phyloP scores from a whole-genome alignment of 2,888 invertebrate genomes.

The Zygothrica quintamaculata region DNA sequence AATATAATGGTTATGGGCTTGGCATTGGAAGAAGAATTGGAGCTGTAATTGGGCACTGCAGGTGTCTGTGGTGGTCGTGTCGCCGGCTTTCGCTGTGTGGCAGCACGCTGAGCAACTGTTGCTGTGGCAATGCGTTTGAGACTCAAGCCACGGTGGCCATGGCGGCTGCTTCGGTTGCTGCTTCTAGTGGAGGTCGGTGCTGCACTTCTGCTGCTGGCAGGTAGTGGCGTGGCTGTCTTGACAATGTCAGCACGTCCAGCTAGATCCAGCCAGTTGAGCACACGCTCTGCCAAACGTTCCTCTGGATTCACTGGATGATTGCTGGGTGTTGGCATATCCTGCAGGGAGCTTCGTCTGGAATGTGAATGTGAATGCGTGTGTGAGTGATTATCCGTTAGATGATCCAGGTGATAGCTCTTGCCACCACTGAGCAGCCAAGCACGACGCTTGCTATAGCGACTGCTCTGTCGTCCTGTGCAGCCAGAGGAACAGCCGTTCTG shows the following conservation, averaged over 20 bases:
- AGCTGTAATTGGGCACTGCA: slow-evolving; percentile 16
- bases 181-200: slow-evolving; percentile 20
- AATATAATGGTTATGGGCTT: slow-evolving; percentile 84
- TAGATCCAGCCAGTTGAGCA: slow-evolving; percentile 91
- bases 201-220: slow-evolving; percentile 36
- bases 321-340: slow-evolving; percentile 62
- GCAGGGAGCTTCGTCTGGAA: slow-evolving; percentile 80
- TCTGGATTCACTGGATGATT: slow-evolving; percentile 69
- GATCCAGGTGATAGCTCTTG: slow-evolving; percentile 56
- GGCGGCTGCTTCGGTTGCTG: slow-evolving; percentile 40
- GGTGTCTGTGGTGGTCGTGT: slow-evolving; percentile 20
- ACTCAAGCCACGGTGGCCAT: slow-evolving; percentile 38
- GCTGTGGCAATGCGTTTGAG: slow-evolving; percentile 45
- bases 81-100: slow-evolving; percentile 30
- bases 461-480: slow-evolving; percentile 38
- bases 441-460: slow-evolving; percentile 54
- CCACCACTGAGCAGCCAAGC: slow-evolving; percentile 53
- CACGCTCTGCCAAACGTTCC: slow-evolving; percentile 88
- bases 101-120: slow-evolving; percentile 41
- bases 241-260: slow-evolving; percentile 86
- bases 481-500: slow-evolving; percentile 16
- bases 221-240: slow-evolving; percentile 44
- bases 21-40: slow-evolving; percentile 60
- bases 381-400: slow-evolving; percentile 43
- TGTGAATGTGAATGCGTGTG: slow-evolving; percentile 66